Percentiles rank a stretch among this genome's conserved stretches.
Evolutionary conservation across 2,113 vertebrate genomes (phyloP).

Genomic region (Chaetops frenatus): DNA sequence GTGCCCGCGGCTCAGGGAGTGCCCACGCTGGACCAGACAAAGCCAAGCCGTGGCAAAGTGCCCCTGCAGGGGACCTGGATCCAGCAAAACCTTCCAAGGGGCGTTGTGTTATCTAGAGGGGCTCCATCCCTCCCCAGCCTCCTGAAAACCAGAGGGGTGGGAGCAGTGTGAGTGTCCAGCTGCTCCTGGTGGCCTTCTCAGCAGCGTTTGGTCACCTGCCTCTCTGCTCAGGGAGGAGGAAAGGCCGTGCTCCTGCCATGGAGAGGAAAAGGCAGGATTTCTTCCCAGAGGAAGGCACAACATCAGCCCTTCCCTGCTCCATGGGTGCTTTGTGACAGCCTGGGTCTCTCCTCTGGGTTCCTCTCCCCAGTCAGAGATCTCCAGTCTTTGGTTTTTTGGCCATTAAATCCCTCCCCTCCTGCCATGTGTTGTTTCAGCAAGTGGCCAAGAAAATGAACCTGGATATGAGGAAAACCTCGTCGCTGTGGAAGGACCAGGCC

Average conservation of each 20-base stretch:
- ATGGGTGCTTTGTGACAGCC: background rate
- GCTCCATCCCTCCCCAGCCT: background rate
- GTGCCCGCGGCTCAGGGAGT: background rate
- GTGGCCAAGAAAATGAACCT: constrained; percentile 91
- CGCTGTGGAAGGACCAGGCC: constrained; percentile 95
- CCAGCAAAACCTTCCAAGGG: background rate
- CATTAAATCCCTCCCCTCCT: background rate
- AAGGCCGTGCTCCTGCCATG: background rate
- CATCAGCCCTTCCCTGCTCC: background rate
- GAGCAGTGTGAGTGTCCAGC: background rate
- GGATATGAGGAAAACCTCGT: constrained; percentile 93
- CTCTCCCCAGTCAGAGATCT: background rate
- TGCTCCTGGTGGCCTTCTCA: background rate
- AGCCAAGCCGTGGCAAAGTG: background rate
- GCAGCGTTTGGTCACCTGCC: background rate
- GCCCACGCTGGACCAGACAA: background rate
- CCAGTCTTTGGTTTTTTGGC: background rate
- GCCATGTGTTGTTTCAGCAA: constrained; percentile 69
- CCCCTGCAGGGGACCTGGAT: background rate
- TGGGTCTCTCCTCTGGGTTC: background rate
- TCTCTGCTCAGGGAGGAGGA: background rate
- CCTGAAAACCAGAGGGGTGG: background rate
- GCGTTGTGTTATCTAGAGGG: accelerated
- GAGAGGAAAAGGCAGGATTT: background rate
- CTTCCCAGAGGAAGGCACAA: background rate